Percentiles rank a stretch among this genome's conserved stretches.
phyloP scores from a whole-genome alignment of 2,797 vertebrate species.

The Sarcoramphus papa region DNA sequence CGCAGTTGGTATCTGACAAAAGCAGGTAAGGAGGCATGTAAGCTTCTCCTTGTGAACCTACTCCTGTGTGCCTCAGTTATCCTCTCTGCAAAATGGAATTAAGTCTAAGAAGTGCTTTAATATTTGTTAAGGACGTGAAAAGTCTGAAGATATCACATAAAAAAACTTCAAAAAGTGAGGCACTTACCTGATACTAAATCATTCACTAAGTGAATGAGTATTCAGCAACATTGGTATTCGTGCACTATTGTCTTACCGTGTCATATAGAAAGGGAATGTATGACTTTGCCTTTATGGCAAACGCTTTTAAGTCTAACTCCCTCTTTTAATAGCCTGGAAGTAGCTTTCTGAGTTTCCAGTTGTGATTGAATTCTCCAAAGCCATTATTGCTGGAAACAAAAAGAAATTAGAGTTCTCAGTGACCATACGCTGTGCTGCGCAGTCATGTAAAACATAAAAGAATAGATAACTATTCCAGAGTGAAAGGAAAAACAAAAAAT shows the following conservation, averaged over 20 bases:
- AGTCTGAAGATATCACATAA: neutral
- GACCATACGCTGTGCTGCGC: neutral
- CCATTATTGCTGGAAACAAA: constrained; percentile 46
- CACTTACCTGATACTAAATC: neutral
- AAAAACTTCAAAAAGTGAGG: neutral
- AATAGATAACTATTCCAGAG: constrained; percentile 16
- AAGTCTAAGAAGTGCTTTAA: neutral
- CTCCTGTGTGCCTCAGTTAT: neutral
- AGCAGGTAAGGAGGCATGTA: neutral
- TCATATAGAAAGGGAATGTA: neutral
- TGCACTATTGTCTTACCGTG: neutral
- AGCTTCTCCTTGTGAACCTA: neutral
- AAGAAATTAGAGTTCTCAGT: constrained; percentile 23
- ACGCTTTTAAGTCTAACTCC: neutral
- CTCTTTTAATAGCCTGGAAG: constrained; percentile 35
- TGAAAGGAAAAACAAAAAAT: constrained; percentile 7
- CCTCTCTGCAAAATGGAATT: neutral
- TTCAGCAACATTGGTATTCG: neutral
- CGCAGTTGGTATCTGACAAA: neutral
- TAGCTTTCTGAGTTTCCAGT: constrained; percentile 28
- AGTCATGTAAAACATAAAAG: constrained; percentile 28
- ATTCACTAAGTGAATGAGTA: neutral
- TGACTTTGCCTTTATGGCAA: neutral
- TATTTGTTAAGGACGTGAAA: neutral
- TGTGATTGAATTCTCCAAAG: constrained; percentile 32